These are phyloP conservation scores for Caerostris darwini DNA, from an alignment of 1,140 invertebrate species.

Conservation along the genomic window DNA sequence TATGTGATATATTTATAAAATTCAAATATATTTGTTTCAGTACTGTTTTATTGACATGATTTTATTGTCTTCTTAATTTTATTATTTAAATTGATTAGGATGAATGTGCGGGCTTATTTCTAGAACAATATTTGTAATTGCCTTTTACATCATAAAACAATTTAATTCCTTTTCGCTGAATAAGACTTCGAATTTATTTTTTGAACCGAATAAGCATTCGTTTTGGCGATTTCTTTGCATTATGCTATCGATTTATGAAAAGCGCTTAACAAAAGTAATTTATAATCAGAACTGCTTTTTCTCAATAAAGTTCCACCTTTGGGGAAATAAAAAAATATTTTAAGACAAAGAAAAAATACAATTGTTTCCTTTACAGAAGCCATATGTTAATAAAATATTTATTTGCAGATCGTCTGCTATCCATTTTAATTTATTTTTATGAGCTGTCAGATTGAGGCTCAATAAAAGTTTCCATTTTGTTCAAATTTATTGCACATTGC, in stretches of 20 bases:
- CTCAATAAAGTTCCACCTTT: background rate
- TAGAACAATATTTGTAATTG: background rate
- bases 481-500: background rate
- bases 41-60: too few species aligned
- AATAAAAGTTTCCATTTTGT: background rate
- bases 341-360: background rate
- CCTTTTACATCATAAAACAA: background rate
- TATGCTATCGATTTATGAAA: background rate
- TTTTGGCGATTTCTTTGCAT: background rate
- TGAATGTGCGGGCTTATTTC: too few species aligned
- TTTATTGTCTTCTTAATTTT: too few species aligned
- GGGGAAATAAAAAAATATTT: background rate
- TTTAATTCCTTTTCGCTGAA: background rate
- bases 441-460: background rate
- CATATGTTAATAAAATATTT: conserved; percentile 6
- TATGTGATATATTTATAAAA: too few species aligned
- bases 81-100: too few species aligned
- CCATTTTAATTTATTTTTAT: conserved; percentile 3
- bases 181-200: background rate
- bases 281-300: background rate
- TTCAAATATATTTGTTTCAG: too few species aligned
- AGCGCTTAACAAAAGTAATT: background rate
- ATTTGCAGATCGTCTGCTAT: background rate
- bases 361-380: background rate
- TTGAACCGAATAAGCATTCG: background rate